These are phyloP conservation scores for Argya squamiceps DNA, from an alignment of 2,797 vertebrate species.

Conservation along the genomic window DNA sequence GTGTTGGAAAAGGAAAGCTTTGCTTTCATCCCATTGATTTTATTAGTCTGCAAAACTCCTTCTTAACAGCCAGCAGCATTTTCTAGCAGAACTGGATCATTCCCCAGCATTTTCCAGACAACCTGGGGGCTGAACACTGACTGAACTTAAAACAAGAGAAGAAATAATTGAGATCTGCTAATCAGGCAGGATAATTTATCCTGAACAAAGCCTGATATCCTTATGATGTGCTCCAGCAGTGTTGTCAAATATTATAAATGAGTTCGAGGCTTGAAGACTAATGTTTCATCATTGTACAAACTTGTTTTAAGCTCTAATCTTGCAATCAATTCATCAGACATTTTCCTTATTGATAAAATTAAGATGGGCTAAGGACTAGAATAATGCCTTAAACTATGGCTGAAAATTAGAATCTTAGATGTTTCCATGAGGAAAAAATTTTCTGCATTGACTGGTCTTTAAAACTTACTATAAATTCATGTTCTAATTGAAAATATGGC, in stretches of 20 bases:
- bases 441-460: not conserved
- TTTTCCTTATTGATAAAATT: not conserved
- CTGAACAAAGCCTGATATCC: not conserved
- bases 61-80: not conserved
- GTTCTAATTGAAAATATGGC: not conserved
- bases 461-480: not conserved
- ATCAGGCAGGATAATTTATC: not conserved
- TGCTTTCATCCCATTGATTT: not conserved
- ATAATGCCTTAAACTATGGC: not conserved
- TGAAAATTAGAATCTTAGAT: not conserved
- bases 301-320: not conserved
- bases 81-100: not conserved
- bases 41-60: not conserved
- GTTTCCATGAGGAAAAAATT: not conserved
- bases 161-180: not conserved
- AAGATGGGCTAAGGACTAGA: not conserved
- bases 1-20: not conserved
- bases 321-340: not conserved
- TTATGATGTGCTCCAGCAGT: not conserved
- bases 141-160: not conserved
- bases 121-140: not conserved
- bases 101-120: not conserved
- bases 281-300: not conserved
- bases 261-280: not conserved
- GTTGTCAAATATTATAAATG: not conserved